These are phyloP conservation scores for Scomberomorus guttatus DNA, from an alignment of 2,797 vertebrate species.

Conservation along the genomic window DNA sequence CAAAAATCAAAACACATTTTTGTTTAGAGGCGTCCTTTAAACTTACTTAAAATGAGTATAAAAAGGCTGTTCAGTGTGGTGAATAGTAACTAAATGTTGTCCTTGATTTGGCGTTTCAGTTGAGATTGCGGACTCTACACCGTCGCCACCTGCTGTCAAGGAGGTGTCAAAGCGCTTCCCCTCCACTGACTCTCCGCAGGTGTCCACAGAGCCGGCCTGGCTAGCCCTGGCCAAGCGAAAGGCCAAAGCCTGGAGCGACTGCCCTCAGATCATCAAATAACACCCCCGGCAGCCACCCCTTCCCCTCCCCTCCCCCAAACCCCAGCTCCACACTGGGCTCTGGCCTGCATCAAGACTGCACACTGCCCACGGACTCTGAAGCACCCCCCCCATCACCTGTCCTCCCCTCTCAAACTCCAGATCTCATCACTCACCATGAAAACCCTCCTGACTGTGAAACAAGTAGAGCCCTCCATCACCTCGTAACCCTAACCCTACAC, in stretches of 20 bases:
- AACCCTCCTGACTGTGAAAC: constrained; percentile 60
- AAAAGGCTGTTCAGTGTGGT: background rate
- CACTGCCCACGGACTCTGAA: constrained; percentile 68
- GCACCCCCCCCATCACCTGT: constrained; percentile 32
- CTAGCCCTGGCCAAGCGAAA: constrained; percentile 97
- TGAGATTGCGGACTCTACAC: constrained; percentile 94
- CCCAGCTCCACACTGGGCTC: constrained; percentile 30
- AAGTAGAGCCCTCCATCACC: constrained; percentile 53
- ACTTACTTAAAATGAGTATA: background rate
- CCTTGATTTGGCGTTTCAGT: constrained; percentile 81
- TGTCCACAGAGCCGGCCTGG: constrained; percentile 98
- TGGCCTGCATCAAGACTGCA: constrained; percentile 57
- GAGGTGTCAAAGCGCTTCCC: constrained; percentile 97
- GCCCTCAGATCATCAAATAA: constrained; percentile 99
- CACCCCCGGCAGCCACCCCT: background rate
- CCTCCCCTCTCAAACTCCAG: background rate
- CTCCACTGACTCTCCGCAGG: constrained; percentile 90
- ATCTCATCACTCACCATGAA: constrained; percentile 18
- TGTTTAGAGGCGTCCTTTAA: background rate
- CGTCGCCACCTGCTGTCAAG: constrained; percentile 89
- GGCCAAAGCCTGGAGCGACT: constrained; percentile 99
- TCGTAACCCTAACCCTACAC: constrained; percentile 26
- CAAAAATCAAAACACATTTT: background rate
- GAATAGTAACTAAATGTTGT: background rate
- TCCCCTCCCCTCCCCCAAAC: background rate